Conservation (phyloP, 2,797 vertebrate species). For the Paratrypauchen microcephalus region DNA sequence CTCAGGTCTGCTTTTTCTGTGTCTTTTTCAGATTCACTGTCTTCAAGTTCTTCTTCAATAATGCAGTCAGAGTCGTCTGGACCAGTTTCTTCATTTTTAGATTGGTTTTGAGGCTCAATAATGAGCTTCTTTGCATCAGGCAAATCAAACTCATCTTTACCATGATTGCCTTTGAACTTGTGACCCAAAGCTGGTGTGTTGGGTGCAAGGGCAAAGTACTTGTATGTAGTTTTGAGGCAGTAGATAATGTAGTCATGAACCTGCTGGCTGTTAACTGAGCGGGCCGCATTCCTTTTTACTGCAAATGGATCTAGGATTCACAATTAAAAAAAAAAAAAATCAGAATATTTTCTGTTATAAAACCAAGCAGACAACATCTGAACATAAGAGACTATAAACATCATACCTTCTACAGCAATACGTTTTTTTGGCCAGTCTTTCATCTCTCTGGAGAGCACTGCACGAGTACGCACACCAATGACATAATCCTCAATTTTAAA, state of each 20-base stretch:
- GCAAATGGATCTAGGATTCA: conserved; percentile 85
- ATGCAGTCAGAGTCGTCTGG: conserved; percentile 80
- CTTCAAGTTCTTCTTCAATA: conserved; percentile 76
- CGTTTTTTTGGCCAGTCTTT: conserved; percentile 97
- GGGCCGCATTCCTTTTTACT: conserved; percentile 91
- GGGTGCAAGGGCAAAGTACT: conserved; percentile 90
- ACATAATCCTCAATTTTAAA: conserved; percentile 88
- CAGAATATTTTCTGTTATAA: conserved; percentile 5
- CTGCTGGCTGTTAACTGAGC: conserved; percentile 89
- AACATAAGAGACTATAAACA: not conserved
- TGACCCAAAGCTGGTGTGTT: conserved; percentile 58
- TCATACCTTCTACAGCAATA: conserved; percentile 90
- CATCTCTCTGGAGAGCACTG: conserved; percentile 83
- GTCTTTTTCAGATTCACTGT: conserved; percentile 76
- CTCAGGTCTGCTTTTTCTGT: conserved; percentile 65
- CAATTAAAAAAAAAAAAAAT: conserved; percentile 35
- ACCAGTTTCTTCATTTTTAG: conserved; percentile 35
- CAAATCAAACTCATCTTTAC: conserved; percentile 32
- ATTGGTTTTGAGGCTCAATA: conserved; percentile 36
- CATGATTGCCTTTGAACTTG: conserved; percentile 24
- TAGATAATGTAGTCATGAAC: conserved; percentile 91
- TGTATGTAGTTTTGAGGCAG: conserved; percentile 92
- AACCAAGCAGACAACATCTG: not conserved
- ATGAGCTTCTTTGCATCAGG: conserved; percentile 47
- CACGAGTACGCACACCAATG: conserved; percentile 86